These are phyloP conservation scores for Taenioides sp. DNA, from an alignment of 2,797 vertebrate genomes.

Conservation along the genomic window DNA sequence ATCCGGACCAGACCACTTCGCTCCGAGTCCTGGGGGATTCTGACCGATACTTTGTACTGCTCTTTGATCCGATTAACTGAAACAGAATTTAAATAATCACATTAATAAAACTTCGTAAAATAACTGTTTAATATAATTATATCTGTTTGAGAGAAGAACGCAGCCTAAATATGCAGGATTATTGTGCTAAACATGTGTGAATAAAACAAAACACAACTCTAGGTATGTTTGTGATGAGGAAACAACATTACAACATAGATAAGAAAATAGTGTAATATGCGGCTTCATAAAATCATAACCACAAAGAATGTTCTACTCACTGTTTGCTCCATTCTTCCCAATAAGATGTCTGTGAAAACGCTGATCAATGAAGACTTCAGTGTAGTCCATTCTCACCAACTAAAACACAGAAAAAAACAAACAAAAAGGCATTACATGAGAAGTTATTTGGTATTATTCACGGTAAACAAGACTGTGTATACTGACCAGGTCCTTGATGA, in stretches of 20 bases:
- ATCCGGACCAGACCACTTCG: conserved; percentile 82
- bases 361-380: conserved; percentile 81
- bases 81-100: background rate
- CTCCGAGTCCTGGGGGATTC: conserved; percentile 81
- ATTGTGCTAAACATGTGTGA: too few relatives aligned
- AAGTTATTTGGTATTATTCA: background rate
- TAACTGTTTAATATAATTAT: background rate
- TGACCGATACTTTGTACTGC: conserved; percentile 83
- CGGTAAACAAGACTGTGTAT: background rate
- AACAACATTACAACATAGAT: too few relatives aligned
- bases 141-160: too few relatives aligned
- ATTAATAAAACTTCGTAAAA: background rate
- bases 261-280: too few relatives aligned
- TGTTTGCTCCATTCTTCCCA: conserved; percentile 81
- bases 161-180: too few relatives aligned
- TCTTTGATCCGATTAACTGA: conserved; percentile 85
- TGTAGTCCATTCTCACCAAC: conserved; percentile 84
- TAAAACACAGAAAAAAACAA: conserved; percentile 30
- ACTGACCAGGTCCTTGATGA: conserved; percentile 82
- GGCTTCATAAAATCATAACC: too few relatives aligned
- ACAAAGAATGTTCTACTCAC: conserved; percentile 63
- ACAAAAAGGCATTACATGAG: background rate
- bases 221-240: too few relatives aligned
- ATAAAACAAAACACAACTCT: too few relatives aligned
- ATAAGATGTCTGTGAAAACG: conserved; percentile 84